Base-by-base conservation (phyloP, 2,888 invertebrate species). In the Pheosia tremula region DNA sequence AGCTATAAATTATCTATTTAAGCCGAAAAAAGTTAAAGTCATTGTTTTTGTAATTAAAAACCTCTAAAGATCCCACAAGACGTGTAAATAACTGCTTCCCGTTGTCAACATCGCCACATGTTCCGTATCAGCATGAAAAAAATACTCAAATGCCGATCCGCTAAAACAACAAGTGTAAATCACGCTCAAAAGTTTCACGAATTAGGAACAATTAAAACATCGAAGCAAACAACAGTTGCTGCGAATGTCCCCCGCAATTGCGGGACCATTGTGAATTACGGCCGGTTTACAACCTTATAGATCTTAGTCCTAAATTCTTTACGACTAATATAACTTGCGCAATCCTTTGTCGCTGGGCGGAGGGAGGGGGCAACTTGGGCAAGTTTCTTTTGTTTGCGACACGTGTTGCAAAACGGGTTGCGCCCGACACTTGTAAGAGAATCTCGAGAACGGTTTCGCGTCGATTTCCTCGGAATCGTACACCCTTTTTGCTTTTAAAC, bases 181-280 rank as follows among this genome's bases (percentile, higher is more conserved):
- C 88, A 89, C 80, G 75, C 74, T 81, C 78, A 84, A 90, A 92
- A 93, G 87, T 91, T 93, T 91, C 85, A 89, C 89, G 87, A 91
- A 91, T 93, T 92, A 91, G 87, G 85, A 89, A 92, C 93, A 91
- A 93, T 93, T 93, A 93, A 90, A 93, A 90, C 90, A 87, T 89
- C 83, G 87, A 85, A 87, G 87, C 88, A 89, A 93, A 93, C 92
- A 93, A 89, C 93, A 93, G 92, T 93, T 93, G 93, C 88, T 89
- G 85, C 87, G 77, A 92, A 93, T 92, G 91, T 89, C 89, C 88
- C 85, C 88, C 85, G 87, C 90, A 89, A 92, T 89, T 88, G 91
- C 89, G 90, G 87, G 89, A 87, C 88, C 88, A 90, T 91, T 91
- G 86, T 88, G 86, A 93, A 83, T 90, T 89, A 91, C 87, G 87